phyloP scores from a whole-genome alignment of 1,140 invertebrate species.

The Drosophila santomea region DNA sequence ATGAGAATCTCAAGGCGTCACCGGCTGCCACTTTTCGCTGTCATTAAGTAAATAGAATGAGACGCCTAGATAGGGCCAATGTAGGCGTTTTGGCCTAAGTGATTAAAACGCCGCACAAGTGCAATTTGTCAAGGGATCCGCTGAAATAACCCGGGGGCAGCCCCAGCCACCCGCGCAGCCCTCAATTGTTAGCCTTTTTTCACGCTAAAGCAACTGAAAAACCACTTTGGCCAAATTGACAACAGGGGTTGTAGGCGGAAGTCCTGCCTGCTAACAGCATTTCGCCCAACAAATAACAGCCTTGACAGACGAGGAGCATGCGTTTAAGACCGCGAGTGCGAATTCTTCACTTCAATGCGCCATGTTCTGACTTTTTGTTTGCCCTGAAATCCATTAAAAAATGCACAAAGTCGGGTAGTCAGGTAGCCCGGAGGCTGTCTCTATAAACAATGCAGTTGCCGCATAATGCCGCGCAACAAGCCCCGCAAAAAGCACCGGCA shows the following conservation, averaged over 20 bases:
- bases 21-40: constrained; percentile 77
- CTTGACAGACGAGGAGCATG: constrained; percentile 41
- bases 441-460: constrained; percentile 72
- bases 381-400: constrained; percentile 75
- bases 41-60: constrained; percentile 84
- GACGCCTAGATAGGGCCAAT: constrained; percentile 75
- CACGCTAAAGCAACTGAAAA: constrained; percentile 84
- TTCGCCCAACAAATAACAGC: constrained; percentile 55
- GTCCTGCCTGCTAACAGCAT: constrained; percentile 76
- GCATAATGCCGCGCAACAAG: constrained; percentile 70
- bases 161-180: constrained; percentile 1
- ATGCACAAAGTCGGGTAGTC: constrained; percentile 62
- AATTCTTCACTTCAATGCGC: constrained; percentile 84
- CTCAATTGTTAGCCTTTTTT: constrained; percentile 74
- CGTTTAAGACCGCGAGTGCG: constrained; percentile 79
- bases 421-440: constrained; percentile 61
- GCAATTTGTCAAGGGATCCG: constrained; percentile 62
- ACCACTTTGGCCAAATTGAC: constrained; percentile 85
- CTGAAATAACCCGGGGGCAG: background rate
- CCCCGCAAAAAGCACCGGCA: constrained; percentile 26
- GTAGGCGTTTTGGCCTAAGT: constrained; percentile 77
- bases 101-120: constrained; percentile 83
- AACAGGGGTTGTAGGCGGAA: constrained; percentile 55
- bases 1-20: constrained; percentile 44
- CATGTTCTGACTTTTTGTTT: constrained; percentile 56